Conservation (phyloP, 2,888 invertebrate genomes). For the Drosophila prolongata region DNA sequence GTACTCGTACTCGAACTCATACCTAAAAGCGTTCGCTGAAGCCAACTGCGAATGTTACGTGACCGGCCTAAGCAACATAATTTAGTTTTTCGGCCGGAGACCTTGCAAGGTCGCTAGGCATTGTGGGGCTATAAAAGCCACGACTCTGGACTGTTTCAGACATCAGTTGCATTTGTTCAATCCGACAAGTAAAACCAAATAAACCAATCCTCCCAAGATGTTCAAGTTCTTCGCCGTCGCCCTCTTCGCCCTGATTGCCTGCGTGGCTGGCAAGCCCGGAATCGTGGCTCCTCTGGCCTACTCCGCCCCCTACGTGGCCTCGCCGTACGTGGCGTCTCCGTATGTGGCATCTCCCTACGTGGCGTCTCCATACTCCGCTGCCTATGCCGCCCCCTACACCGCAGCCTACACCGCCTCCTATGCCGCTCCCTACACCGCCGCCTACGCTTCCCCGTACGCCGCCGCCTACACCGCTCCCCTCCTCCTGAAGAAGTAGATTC, state of each 20-base stretch:
- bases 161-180: constrained; percentile 73
- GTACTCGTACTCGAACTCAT: neutral
- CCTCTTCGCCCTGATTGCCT: constrained; percentile 77
- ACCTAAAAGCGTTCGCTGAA: constrained; percentile 12
- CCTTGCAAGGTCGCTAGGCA: constrained; percentile 54
- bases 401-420: constrained; percentile 66
- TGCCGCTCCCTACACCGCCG: constrained; percentile 47
- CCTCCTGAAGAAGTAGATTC: constrained; percentile 72
- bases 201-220: constrained; percentile 55
- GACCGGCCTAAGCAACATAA: constrained; percentile 32
- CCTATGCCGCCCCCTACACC: constrained; percentile 56
- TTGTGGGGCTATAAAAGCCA: constrained; percentile 65
- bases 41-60: constrained; percentile 38
- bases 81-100: constrained; percentile 18
- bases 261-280: constrained; percentile 81
- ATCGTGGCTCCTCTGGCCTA: constrained; percentile 81
- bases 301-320: constrained; percentile 77
- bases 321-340: constrained; percentile 64
- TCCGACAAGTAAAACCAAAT: constrained; percentile 47
- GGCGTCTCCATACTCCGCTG: constrained; percentile 60
- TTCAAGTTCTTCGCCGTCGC: constrained; percentile 74
- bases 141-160: constrained; percentile 21
- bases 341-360: constrained; percentile 63
- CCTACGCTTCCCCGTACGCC: constrained; percentile 62
- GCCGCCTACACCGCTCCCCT: constrained; percentile 69